Percentiles rank a stretch among this genome's conserved stretches.
These are phyloP conservation scores for Eupithecia tripunctaria DNA, from an alignment of 2,888 invertebrate genomes.

Conservation along the genomic window DNA sequence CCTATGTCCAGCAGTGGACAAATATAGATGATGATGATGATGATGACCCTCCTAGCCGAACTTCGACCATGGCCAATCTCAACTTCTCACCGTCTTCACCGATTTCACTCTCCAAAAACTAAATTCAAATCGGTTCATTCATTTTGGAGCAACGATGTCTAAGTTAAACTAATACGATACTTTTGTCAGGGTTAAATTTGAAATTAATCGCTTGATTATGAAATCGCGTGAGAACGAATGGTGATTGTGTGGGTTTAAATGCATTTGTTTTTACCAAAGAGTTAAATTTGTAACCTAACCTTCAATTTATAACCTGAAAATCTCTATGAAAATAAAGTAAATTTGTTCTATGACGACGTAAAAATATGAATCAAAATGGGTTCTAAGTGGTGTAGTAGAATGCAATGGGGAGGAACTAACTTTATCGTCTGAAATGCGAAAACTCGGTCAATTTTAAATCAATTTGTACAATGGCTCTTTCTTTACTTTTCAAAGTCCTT, in stretches of 20 bases:
- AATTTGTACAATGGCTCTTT: conserved; percentile 17
- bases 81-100: no score
- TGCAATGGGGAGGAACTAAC: conserved; percentile 40
- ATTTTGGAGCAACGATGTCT: no score
- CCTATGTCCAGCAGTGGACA: no score
- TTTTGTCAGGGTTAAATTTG: not conserved
- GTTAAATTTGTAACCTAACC: no score
- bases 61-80: no score
- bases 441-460: conserved; percentile 36
- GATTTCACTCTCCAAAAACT: no score
- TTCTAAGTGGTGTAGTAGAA: conserved; percentile 35
- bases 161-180: not conserved
- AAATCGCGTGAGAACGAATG: not conserved
- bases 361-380: conserved; percentile 21
- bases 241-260: not conserved
- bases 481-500: conserved; percentile 2
- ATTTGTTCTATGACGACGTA: not conserved
- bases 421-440: conserved; percentile 40
- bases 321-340: not conserved
- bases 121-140: no score
- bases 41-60: no score
- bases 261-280: not conserved
- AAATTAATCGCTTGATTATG: no score
- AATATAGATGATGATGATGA: no score
- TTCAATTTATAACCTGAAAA: not conserved